phyloP scores from a whole-genome alignment of 2,888 invertebrate genomes.

The Meta bourneti region DNA sequence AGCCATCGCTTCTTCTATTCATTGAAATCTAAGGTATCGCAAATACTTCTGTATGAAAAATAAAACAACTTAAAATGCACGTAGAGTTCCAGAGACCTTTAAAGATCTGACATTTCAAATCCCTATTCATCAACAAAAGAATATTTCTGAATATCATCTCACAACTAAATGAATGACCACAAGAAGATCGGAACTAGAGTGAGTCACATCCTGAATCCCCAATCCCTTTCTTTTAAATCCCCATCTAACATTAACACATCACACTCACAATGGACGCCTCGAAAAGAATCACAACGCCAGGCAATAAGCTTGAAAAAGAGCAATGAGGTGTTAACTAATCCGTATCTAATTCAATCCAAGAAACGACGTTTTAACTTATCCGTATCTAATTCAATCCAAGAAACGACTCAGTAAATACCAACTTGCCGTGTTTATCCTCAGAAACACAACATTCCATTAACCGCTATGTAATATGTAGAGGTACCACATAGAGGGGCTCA shows the following conservation, averaged over 20 bases:
- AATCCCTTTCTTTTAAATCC: background rate
- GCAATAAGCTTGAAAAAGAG: background rate
- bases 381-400: no score
- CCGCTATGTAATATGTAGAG: background rate
- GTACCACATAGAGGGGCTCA: background rate
- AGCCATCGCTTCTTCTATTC: no score
- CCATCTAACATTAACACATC: background rate
- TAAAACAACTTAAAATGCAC: no score
- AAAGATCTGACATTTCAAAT: no score
- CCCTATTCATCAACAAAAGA: no score
- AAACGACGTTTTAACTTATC: no score
- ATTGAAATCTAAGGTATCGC: no score
- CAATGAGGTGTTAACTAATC: background rate
- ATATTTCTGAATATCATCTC: no score
- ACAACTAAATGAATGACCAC: background rate
- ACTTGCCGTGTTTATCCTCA: background rate
- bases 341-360: background rate
- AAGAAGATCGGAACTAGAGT: background rate
- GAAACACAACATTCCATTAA: background rate
- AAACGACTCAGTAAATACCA: background rate
- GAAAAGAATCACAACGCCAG: background rate
- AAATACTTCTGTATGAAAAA: no score
- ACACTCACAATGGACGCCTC: background rate
- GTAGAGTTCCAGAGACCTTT: no score
- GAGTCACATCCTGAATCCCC: background rate